Evolutionary conservation across 2,888 invertebrate species (phyloP).

Genomic region (Heliothis peltigera): DNA sequence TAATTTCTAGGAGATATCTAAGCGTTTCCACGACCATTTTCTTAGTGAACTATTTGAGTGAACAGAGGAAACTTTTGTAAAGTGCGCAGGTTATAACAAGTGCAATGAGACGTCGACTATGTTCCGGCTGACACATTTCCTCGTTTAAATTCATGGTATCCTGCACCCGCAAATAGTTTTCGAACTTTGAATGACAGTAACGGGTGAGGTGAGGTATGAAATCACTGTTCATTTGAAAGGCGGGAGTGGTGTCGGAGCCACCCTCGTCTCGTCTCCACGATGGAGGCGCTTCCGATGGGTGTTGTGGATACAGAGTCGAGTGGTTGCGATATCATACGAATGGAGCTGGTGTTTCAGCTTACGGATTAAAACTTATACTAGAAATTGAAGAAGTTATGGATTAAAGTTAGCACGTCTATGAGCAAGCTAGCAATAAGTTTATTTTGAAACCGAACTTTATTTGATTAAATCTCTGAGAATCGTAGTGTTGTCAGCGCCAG

Average conservation of each 20-base stretch:
- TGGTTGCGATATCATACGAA: constrained; percentile 7
- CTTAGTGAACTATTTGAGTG: constrained; percentile 22
- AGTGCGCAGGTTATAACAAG: constrained; percentile 10
- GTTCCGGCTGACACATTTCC: constrained; percentile 51
- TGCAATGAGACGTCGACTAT: constrained; percentile 32
- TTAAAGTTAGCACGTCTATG: background rate
- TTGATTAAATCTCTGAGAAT: background rate
- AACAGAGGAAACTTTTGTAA: constrained; percentile 22
- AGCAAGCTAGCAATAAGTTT: too few species aligned
- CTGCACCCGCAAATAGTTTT: constrained; percentile 65
- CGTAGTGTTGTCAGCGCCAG: background rate
- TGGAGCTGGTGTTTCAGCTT: constrained; percentile 5
- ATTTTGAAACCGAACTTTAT: background rate
- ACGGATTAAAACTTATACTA: constrained; percentile 12
- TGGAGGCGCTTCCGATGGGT: constrained; percentile 50
- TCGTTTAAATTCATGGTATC: constrained; percentile 58
- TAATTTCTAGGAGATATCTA: constrained; percentile 24
- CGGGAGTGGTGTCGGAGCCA: constrained; percentile 54
- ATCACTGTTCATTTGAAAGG: constrained; percentile 69
- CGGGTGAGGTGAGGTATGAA: constrained; percentile 68
- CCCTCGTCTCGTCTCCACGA: constrained; percentile 57
- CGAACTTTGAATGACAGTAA: constrained; percentile 67
- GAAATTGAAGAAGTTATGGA: background rate
- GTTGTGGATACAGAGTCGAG: constrained; percentile 39
- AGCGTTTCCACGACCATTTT: constrained; percentile 18